Evolutionary conservation across 1,140 invertebrate genomes (phyloP), one percentile per base, ranked within the genome.

Genomic region (Rhynchophorus ferrugineus): DNA sequence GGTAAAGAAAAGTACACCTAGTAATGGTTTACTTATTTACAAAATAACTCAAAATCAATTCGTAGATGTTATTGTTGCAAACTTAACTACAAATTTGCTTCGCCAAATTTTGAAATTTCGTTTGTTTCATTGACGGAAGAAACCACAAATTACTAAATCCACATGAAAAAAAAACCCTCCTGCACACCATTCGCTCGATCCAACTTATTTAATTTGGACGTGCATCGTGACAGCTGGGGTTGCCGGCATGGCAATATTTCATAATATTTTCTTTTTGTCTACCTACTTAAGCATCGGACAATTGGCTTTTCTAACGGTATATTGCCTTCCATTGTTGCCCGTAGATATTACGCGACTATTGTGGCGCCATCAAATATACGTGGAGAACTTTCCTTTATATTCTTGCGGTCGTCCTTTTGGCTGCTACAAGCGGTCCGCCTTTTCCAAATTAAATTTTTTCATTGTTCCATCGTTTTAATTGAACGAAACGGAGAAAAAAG

Each of bases 271-370:
- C 37, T 54, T 47, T 42, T 58, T 58, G 57, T 60, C 52, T 54
- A 52, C 48, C 57, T 59, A 56, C 54, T 59, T 59, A 61, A 59
- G 49, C 57, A 57, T 56, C 59, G 51, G 53, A 61, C 61, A 59
- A 62, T 59, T 58, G 59, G 53, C 42, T 50, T 59, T 58, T 58
- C 44, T 38, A 51, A 52, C 54, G 56, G 49, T 58, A 65, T 65
- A 65, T 63, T 65, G 63, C 63, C 47, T 60, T 56, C 61, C 55
- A 60, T 65, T 65, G 63, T 65, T 62, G 57, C 54, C n/a, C 51
- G 50, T 57, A 45, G 45, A 59, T 61, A 64, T 61, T 60, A 62
- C 49, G 21, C 51, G 36, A 17, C 57, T 47, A 63, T 64, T 62
- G 61, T 65, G 43, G 19, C 54, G 45, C 53, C 43, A 53, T 62